phyloP scores from a whole-genome alignment of 2,888 invertebrate species.

The Pandemis cinnamomeana region DNA sequence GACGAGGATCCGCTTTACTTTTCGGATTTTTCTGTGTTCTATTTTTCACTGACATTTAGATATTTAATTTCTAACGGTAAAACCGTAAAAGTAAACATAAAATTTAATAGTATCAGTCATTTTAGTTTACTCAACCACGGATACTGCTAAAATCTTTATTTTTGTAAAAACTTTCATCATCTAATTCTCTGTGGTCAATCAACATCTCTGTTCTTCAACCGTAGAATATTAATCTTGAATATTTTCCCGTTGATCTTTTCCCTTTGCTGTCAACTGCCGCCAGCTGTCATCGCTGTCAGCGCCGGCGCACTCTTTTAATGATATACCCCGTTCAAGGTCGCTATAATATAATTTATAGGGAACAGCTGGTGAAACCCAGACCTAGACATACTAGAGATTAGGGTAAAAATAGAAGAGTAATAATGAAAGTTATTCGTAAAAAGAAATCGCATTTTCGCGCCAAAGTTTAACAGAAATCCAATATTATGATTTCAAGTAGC shows the following conservation, averaged over 20 bases:
- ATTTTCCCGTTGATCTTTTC: constrained; percentile 4
- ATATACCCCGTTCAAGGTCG: constrained; percentile 17
- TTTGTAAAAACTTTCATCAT: background rate
- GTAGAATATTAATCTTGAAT: constrained; percentile 7
- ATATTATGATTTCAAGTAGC: background rate
- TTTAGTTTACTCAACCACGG: background rate
- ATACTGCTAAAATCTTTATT: background rate
- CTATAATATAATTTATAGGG: constrained; percentile 28
- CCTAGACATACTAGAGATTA: constrained; percentile 17
- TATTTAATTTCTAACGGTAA: no score
- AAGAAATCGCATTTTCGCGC: no score
- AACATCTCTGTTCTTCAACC: background rate
- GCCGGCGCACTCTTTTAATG: constrained; percentile 17
- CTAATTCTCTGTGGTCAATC: constrained; percentile 7
- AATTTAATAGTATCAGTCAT: no score
- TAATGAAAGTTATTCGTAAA: background rate
- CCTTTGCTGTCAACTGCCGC: constrained; percentile 23
- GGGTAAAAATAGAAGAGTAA: background rate
- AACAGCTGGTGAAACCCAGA: constrained; percentile 21
- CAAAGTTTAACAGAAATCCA: background rate
- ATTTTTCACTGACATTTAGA: no score
- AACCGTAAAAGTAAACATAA: no score
- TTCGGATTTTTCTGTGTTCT: no score
- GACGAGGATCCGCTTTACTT: no score
- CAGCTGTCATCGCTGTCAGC: constrained; percentile 12